Conservation (phyloP, 2,113 vertebrate species). For the Myotis yumanensis region DNA sequence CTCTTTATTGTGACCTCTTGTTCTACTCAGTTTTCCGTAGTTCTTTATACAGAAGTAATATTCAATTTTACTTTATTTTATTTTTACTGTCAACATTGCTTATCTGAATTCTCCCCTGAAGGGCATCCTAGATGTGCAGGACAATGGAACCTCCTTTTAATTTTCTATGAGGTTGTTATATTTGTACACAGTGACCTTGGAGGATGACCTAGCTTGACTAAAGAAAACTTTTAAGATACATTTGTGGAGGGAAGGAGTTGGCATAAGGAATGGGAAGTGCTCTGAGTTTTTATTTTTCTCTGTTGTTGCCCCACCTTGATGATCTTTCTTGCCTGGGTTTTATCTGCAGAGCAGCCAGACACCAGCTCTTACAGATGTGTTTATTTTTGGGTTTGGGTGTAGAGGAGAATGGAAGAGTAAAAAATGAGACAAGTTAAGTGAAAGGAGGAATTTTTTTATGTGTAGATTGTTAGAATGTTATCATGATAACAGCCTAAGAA, state of each 20-base stretch:
- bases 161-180: not conserved
- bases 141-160: constrained; percentile 11
- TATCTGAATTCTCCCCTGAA: not conserved
- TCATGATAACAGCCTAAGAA: not conserved
- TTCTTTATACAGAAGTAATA: not conserved
- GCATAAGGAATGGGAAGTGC: not conserved
- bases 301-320: not conserved
- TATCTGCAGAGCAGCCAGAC: not conserved
- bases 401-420: not conserved
- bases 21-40: constrained; percentile 1
- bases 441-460: not conserved
- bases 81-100: not conserved
- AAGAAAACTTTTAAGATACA: not conserved
- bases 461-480: not conserved
- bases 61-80: not conserved
- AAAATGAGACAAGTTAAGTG: not conserved
- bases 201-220: not conserved
- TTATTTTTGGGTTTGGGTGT: not conserved
- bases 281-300: not conserved
- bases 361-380: not conserved
- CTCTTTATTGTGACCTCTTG: not conserved
- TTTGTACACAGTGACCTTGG: not conserved
- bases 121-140: not conserved
- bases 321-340: not conserved
- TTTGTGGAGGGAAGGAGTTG: not conserved